phyloP scores from a whole-genome alignment of 2,888 invertebrate species.

The Melanophora roralis region DNA sequence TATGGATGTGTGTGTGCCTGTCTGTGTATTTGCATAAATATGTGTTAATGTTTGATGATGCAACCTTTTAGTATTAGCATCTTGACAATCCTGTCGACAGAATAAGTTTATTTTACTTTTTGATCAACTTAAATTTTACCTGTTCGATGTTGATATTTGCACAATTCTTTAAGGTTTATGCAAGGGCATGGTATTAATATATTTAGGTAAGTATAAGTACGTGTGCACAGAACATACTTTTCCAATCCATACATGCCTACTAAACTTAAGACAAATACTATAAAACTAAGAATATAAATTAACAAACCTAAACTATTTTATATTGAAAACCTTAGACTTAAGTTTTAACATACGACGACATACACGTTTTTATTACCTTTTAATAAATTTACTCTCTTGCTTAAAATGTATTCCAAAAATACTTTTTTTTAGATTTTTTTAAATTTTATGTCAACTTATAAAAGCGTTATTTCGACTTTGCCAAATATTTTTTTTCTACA shows the following conservation, averaged over 20 bases:
- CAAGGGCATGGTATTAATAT: neutral
- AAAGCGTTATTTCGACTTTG: no score
- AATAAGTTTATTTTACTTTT: conserved; percentile 26
- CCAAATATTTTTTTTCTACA: no score
- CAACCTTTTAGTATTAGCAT: conserved; percentile 59
- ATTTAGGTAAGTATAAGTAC: neutral
- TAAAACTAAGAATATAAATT: conserved; percentile 37
- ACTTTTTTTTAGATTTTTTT: no score
- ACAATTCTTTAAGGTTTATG: neutral
- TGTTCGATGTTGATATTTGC: neutral
- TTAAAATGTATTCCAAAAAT: neutral
- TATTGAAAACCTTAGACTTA: conserved; percentile 27
- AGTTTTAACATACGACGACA: neutral
- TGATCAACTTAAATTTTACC: neutral
- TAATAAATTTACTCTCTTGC: no score
- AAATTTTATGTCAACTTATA: no score
- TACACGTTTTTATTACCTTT: no score
- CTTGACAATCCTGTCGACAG: conserved; percentile 61
- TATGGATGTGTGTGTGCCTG: neutral
- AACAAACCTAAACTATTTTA: conserved; percentile 41
- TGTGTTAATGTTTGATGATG: conserved; percentile 57
- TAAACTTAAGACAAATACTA: conserved; percentile 32
- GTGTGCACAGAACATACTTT: conserved; percentile 15
- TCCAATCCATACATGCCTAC: conserved; percentile 18
- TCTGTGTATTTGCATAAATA: conserved; percentile 1